Evolutionary conservation across 2,888 invertebrate species (phyloP).

Genomic region (Acanthosepion pharaonis): DNA sequence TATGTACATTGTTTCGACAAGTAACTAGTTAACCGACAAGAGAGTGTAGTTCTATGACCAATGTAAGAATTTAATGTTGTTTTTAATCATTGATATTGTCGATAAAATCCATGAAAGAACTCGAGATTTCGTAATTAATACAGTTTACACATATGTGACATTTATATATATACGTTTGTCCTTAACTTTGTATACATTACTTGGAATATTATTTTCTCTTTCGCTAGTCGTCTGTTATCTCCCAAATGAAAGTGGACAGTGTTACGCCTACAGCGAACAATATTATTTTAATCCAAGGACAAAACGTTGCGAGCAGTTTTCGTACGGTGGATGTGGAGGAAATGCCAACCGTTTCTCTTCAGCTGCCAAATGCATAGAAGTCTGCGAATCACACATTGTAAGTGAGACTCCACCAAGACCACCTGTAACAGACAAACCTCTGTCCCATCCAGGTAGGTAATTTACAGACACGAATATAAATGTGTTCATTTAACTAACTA

Average conservation of each 20-base stretch:
- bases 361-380: not conserved
- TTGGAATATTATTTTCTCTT: not conserved
- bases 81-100: no score
- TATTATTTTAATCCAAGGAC: conserved; percentile 80
- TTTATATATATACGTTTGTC: not conserved
- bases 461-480: no score
- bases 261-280: conserved; percentile 59
- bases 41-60: no score
- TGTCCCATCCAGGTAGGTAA: not conserved
- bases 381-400: not conserved
- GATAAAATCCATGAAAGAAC: no score
- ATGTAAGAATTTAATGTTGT: no score
- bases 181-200: not conserved
- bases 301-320: conserved; percentile 84
- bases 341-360: conserved; percentile 79
- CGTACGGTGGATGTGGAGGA: conserved; percentile 89
- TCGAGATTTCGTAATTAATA: no score
- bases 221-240: conserved; percentile 56
- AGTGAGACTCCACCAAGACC: not conserved
- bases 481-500: no score
- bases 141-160: not conserved
- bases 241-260: conserved; percentile 62
- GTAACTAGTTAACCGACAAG: no score
- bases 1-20: no score
- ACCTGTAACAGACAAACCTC: not conserved